These are phyloP conservation scores for Martes martes DNA, from an alignment of 2,113 vertebrate species.

Conservation along the genomic window DNA sequence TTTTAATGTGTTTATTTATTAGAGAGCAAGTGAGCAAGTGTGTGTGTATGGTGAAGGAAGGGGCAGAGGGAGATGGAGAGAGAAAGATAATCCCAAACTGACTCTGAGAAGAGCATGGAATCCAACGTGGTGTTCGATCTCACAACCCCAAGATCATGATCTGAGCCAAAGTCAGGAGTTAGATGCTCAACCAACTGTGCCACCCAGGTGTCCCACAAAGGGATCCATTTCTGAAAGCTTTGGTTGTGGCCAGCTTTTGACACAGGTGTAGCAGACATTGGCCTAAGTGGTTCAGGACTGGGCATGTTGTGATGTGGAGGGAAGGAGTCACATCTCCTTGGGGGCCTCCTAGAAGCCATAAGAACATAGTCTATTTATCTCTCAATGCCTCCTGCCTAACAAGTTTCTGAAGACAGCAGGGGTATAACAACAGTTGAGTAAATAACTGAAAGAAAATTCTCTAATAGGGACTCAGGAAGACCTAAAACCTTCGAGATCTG, in stretches of 20 bases:
- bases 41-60: background rate
- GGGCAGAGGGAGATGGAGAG: background rate
- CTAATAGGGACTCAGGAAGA: background rate
- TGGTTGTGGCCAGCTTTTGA: background rate
- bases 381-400: accelerated
- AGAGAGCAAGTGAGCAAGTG: background rate
- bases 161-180: background rate
- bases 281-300: background rate
- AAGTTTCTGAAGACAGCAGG: background rate
- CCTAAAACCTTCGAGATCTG: background rate
- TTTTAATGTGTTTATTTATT: background rate
- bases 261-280: background rate
- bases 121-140: background rate
- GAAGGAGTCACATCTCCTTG: background rate
- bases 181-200: background rate
- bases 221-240: background rate
- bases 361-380: background rate
- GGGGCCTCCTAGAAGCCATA: background rate
- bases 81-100: background rate
- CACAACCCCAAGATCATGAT: background rate
- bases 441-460: background rate
- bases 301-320: background rate
- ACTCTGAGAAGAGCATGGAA: background rate
- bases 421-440: background rate
- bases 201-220: background rate